Evolutionary conservation across 2,888 invertebrate species (phyloP).

Genomic region (Archips xylosteana): DNA sequence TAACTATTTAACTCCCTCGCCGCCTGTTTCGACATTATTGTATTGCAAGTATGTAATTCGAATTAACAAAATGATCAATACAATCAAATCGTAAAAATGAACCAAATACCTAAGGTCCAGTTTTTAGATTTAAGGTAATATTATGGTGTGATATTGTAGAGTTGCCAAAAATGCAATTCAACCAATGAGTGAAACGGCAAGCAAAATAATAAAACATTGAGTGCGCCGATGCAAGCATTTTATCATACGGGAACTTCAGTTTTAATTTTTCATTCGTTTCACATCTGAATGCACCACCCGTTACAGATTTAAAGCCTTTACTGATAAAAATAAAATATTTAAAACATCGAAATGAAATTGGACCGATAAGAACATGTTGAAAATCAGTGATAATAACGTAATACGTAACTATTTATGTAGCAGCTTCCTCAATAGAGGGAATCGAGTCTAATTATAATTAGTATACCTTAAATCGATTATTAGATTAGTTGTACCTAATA

Average conservation of each 20-base stretch:
- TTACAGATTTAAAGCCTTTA: conserved; percentile 43
- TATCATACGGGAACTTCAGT: conserved; percentile 40
- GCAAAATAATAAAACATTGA: conserved; percentile 29
- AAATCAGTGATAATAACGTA: conserved; percentile 4
- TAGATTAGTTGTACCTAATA: not conserved
- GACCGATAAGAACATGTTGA: conserved; percentile 21
- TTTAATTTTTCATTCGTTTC: conserved; percentile 45
- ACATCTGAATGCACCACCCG: conserved; percentile 42
- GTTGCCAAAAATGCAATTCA: conserved; percentile 4
- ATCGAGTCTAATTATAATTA: not conserved
- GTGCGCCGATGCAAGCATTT: conserved; percentile 28
- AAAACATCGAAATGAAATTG: conserved; percentile 10
- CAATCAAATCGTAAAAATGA: not conserved
- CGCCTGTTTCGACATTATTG: not conserved
- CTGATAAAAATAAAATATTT: conserved; percentile 33
- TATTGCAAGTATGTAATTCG: too few relatives aligned
- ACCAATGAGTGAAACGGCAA: conserved; percentile 18
- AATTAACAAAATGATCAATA: not conserved
- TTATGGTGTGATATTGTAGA: too few relatives aligned
- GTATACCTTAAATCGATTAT: too few relatives aligned
- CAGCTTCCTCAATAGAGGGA: not conserved
- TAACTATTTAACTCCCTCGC: not conserved
- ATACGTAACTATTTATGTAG: not conserved
- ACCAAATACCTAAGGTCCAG: too few relatives aligned
- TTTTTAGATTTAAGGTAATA: too few relatives aligned